Evolutionary conservation across 2,888 invertebrate species (phyloP), one percentile per base, ranked within the genome.

Genomic region (Coelinius sp.): DNA sequence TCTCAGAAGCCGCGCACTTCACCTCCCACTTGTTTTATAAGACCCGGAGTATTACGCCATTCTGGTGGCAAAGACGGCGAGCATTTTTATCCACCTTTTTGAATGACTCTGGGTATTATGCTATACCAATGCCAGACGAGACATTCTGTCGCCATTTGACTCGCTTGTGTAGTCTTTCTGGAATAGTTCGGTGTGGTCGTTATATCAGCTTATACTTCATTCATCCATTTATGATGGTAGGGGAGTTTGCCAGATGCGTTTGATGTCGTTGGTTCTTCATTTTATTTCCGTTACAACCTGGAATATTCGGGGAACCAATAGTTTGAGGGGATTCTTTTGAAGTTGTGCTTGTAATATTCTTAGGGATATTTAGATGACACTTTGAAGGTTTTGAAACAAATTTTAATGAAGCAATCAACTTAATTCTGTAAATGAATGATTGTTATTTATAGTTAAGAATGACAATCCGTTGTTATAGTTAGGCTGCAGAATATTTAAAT

Each of bases 21-120:
- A 75, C 56, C 64, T 56, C n/a, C 14, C 17, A 35, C 59, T 35
- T 12, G 35, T 59, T 59, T 59, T 59, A 59, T 35, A 7, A 14
- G 17, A 59, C 24, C 49, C 31, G 53, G 68, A 71, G 76, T 80
- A 78, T 77, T 71, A 74, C 70, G 68, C 53, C 68, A 76, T 75
- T 76, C 76, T 73, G 77, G 72, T 63, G 64, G 46, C 62, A 63
- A 27, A 17, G 46, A 14, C 20, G 65, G 68, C 62, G 53, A 67
- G 68, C 68, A 66, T 68, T 71, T 75, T 75, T 63, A 73, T 67
- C 67, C 74, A 68, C 68, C 64, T 27, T 66, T n/a, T 20, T 17
- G 20, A 20, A 20, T 17, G 46, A 38, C 41, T n/a, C 24, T 27
- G 41, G 46, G 24, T 56, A 31, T 66, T 65, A 27, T 56, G 66